phyloP scores from a whole-genome alignment of 2,797 vertebrate species.

The Cirrhinus mrigala region DNA sequence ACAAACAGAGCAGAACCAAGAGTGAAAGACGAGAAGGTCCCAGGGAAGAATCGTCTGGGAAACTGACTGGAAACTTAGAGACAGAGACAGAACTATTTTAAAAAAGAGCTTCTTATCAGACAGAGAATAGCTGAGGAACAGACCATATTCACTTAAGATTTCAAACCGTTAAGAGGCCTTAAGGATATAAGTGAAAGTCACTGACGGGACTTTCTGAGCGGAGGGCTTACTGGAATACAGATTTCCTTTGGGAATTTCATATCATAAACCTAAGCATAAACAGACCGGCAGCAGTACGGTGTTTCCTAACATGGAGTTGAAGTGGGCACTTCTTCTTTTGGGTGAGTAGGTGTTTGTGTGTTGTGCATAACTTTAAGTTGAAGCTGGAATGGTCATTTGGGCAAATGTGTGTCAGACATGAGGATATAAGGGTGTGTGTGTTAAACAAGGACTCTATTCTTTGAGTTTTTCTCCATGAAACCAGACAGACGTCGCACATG shows the following conservation, averaged over 20 bases:
- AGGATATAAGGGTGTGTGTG: neutral
- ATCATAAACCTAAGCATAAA: neutral
- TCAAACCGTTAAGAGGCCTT: neutral
- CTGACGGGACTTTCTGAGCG: neutral
- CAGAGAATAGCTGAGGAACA: neutral
- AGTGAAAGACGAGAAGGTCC: slow-evolving; percentile 61
- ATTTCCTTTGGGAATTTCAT: neutral
- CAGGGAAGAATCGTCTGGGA: slow-evolving; percentile 1
- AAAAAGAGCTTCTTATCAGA: neutral
- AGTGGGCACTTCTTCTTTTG: slow-evolving; percentile 62
- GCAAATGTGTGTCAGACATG: neutral
- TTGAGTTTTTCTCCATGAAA: neutral
- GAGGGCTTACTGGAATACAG: neutral
- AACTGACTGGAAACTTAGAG: slow-evolving; percentile 3
- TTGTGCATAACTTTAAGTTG: neutral
- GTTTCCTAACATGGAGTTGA: slow-evolving; percentile 60
- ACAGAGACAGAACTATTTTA: neutral
- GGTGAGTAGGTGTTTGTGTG: slow-evolving; percentile 64
- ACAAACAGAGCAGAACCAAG: slow-evolving; percentile 39
- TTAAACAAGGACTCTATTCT: slow-evolving; percentile 32
- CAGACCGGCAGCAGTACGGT: neutral
- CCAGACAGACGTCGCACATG: neutral
- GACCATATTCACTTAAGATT: neutral
- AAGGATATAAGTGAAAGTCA: neutral
- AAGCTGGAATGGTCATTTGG: neutral